phyloP scores from a whole-genome alignment of 2,888 invertebrate species.

The Pyrgus malvae region DNA sequence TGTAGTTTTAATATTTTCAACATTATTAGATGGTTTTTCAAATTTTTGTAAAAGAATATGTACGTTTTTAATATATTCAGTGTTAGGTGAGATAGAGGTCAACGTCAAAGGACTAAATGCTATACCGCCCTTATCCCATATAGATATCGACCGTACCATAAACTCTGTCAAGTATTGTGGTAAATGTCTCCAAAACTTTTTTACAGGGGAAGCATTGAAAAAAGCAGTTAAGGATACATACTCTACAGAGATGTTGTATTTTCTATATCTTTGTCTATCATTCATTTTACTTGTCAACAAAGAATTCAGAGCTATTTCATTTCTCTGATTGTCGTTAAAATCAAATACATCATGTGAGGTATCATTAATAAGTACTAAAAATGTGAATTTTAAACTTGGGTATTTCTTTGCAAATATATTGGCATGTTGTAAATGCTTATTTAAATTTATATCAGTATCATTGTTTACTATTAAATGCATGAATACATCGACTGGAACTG shows the following conservation, averaged over 20 bases:
- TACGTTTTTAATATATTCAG: slow-evolving; percentile 55
- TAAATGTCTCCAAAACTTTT: slow-evolving; percentile 54
- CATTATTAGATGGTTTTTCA: background rate
- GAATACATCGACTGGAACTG: slow-evolving; percentile 45
- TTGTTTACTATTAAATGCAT: slow-evolving; percentile 59
- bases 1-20: slow-evolving; percentile 19
- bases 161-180: slow-evolving; percentile 57
- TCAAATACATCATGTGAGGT: slow-evolving; percentile 38
- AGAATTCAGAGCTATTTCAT: slow-evolving; percentile 58
- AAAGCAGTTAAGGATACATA: slow-evolving; percentile 51
- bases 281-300: slow-evolving; percentile 46
- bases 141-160: slow-evolving; percentile 56
- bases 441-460: slow-evolving; percentile 47
- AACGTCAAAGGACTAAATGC: slow-evolving; percentile 62
- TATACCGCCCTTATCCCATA: slow-evolving; percentile 73
- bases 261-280: slow-evolving; percentile 29
- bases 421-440: slow-evolving; percentile 56
- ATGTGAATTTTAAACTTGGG: slow-evolving; percentile 52
- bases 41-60: slow-evolving; percentile 48
- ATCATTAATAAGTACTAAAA: slow-evolving; percentile 60
- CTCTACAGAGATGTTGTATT: slow-evolving; percentile 47
- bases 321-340: slow-evolving; percentile 53
- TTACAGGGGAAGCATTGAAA: slow-evolving; percentile 60
- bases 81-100: slow-evolving; percentile 49
- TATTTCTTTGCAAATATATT: slow-evolving; percentile 54